Evolutionary conservation across 2,888 invertebrate genomes (phyloP), one percentile per base, ranked within the genome.

Genomic region (Drosophila flavopinicola): DNA sequence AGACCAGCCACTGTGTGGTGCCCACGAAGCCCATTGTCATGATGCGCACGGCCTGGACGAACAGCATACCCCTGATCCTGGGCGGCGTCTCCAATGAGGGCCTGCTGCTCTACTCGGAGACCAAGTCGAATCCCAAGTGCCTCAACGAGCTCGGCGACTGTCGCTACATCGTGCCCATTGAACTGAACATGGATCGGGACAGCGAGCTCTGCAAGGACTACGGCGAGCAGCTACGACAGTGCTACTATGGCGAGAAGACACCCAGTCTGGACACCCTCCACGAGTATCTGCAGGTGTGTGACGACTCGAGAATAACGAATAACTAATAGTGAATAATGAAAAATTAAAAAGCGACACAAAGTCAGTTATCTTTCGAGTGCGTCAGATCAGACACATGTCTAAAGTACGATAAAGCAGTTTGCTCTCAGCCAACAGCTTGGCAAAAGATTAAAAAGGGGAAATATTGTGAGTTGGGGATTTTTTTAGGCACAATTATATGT

Each of bases 71-170:
- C 7, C 71, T 91, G 47, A 88, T 91, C 4, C 58, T 91, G 38
- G 91, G 91, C 2, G 90, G 90, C 1, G 90, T 88, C 6, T 90
- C 91, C 20, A 89, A 90, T 59, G 91, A 91, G 74, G 91, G 91
- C 0, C 69, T 91, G 10, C 52, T 91, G 24, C 68, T 91, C 23
- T 90, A 90, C 63, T 45, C 72, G 63, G 90, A 90, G 38, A 89
- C 90, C 5, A 89, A 87, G 64, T 49, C 83, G 9, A 84, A 89
- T 65, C 90, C 89, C 11, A 89, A 90, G 63, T 77, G 90, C 47
- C 65, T 90, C 10, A 90, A 90, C 56, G 88, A 89, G 51, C 69
- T 90, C 17, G 88, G 78, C 20, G 88, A 91, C 60, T 90, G 90
- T 52, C 86, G 85, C 7, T 89, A 71, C 56, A 88, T 90, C 2